phyloP scores from a whole-genome alignment of 2,888 invertebrate genomes.

The Ctenicera cuprea region DNA sequence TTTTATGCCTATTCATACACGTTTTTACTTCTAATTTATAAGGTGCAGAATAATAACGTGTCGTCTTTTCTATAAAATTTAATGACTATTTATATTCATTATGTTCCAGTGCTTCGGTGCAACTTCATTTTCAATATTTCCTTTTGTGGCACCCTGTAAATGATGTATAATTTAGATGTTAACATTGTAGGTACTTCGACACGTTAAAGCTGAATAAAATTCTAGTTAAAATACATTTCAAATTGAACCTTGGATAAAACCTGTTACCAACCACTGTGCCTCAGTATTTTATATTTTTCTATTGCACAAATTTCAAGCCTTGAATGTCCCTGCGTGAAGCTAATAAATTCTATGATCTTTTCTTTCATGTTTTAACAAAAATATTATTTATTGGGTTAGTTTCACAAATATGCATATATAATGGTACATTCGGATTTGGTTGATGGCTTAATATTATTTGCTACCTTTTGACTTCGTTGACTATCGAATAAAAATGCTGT shows the following conservation, averaged over 20 bases:
- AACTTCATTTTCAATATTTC: constrained; percentile 27
- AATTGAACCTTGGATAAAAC: constrained; percentile 4
- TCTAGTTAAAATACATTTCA: constrained; percentile 4
- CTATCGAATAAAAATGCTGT: too few species aligned
- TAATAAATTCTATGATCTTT: too few species aligned
- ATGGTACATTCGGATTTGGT: too few species aligned
- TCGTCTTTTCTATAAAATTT: constrained; percentile 32
- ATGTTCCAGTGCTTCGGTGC: constrained; percentile 4
- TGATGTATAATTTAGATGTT: constrained; percentile 28
- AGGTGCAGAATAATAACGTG: constrained; percentile 33
- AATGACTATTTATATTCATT: constrained; percentile 37
- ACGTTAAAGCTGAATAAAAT: constrained; percentile 8
- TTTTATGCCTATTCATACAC: constrained; percentile 13
- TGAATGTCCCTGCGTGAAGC: neutral
- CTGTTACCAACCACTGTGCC: neutral
- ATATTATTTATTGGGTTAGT: too few species aligned
- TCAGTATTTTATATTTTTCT: neutral
- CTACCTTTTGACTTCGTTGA: too few species aligned
- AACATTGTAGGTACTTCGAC: constrained; percentile 15
- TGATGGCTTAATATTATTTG: too few species aligned
- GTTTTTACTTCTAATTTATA: constrained; percentile 34
- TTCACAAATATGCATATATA: too few species aligned
- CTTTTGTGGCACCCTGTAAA: constrained; percentile 11
- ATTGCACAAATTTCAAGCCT: neutral
- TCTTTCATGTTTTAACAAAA: too few species aligned